Base-by-base conservation (phyloP, 1,140 invertebrate species). In the Atopsyche davidsoni region DNA sequence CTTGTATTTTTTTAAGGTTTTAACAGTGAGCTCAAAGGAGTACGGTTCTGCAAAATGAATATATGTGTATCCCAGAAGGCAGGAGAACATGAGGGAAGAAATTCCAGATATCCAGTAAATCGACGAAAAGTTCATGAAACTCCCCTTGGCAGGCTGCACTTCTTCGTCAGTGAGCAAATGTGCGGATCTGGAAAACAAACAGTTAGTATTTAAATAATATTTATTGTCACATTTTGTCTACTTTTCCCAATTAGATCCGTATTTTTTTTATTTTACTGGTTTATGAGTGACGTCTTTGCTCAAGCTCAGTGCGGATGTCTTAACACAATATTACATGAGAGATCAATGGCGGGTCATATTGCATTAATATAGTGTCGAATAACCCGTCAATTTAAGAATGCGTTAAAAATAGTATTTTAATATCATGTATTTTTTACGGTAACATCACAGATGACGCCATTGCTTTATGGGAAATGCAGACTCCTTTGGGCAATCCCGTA, bases 401-500 rank as follows among this genome's bases (percentile, higher is more conserved):
- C 16, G 6, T 14, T 36, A 10, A 9, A 36, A 36, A 28, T 7
- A 13, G 25, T 28, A 28, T 28, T 28, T 6, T 6, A 36, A 36
- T 11, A 6, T n/a, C n/a, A n/a, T n/a, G n/a, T n/a, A 16, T 36
- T 7, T 36, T 36, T 52, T 32, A 52, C 42, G 43, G 35, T 24
- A 52, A 40, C 13, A 28, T 18, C 1, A 46, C 3, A 16, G 17
- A 39, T n/a, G 41, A 0, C 11, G 23, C 6, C n/a, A 53, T 2
- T 3, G 36, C 22, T n/a, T 35, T 28, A 41, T 58, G 56, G 3
- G 44, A 34, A 4, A 46, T 24, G n/a, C 50, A 44, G n/a, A 58
- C 48, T 14, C 51, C 47, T 48, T 53, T 54, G 7, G 51, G 56
- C 2, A 54, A 24, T 24, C 56, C 56, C 4, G 47, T 58, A n/a